phyloP scores from a whole-genome alignment of 1,140 invertebrate species.

The Nasonia longicornis region DNA sequence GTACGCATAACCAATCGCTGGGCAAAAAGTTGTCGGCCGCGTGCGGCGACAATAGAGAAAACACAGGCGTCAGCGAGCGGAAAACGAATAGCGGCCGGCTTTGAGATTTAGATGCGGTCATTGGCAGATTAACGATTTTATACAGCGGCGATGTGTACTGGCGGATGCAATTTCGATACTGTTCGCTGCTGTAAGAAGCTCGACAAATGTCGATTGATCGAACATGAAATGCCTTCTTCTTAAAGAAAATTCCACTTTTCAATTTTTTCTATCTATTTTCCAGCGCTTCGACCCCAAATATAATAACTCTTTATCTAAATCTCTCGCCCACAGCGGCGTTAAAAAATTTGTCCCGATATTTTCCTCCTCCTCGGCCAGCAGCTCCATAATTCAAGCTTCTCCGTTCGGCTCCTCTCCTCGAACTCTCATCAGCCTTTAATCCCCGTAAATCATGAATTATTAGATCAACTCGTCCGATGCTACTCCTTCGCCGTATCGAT shows the following conservation, averaged over 20 bases:
- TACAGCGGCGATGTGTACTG: background rate
- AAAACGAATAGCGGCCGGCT: slow-evolving; percentile 5
- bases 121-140: slow-evolving; percentile 40
- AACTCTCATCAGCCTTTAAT: background rate
- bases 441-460: background rate
- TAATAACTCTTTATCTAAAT: background rate
- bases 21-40: slow-evolving; percentile 8
- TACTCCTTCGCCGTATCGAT: background rate
- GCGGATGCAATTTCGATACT: slow-evolving; percentile 43
- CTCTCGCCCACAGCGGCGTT: background rate
- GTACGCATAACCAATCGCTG: background rate
- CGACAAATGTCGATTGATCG: slow-evolving; percentile 35
- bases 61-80: slow-evolving; percentile 1
- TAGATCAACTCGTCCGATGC: background rate
- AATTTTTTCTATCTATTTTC: too few relatives aligned
- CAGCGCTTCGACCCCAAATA: too few relatives aligned
- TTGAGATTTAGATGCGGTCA: slow-evolving; percentile 36
- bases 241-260: too few relatives aligned
- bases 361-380: background rate
- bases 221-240: too few relatives aligned
- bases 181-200: slow-evolving; percentile 31
- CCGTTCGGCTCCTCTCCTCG: background rate
- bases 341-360: background rate
- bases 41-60: slow-evolving; percentile 17
- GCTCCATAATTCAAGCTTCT: background rate